phyloP scores from a whole-genome alignment of 2,888 invertebrate genomes.

The Papilio gigon region DNA sequence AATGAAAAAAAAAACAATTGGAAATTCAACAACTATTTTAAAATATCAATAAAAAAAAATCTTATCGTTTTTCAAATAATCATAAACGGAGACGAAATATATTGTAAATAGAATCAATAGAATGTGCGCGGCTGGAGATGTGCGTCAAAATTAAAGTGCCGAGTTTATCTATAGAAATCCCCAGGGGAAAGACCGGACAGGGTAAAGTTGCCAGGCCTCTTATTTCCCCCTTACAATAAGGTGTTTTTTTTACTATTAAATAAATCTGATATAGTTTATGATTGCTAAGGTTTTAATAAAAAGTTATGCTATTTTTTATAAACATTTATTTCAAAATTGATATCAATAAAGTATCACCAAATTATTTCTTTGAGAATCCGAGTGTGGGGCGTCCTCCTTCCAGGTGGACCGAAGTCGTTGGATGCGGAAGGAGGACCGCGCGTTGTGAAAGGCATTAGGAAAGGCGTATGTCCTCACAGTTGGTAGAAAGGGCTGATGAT shows the following conservation, averaged over 20 bases:
- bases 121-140: background rate
- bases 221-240: background rate
- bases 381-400: no score
- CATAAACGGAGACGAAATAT: background rate
- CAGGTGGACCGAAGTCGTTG: no score
- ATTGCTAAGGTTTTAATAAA: no score
- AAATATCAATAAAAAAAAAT: background rate
- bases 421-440: no score
- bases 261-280: background rate
- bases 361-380: no score
- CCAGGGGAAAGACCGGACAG: constrained; percentile 16
- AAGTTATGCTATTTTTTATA: no score
- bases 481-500: no score
- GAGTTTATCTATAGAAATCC: constrained; percentile 29
- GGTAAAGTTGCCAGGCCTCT: background rate
- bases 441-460: no score
- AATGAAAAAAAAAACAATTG: no score
- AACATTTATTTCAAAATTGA: no score
- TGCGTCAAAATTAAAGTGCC: constrained; percentile 31
- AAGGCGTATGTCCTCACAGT: no score
- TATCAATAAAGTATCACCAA: no score
- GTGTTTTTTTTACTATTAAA: background rate
- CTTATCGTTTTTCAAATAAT: background rate
- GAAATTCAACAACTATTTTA: background rate
- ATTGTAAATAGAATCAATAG: background rate